Evolutionary conservation across 2,797 vertebrate species (phyloP), one percentile per base, ranked within the genome.

Genomic region (Gadopsis bispinosus): DNA sequence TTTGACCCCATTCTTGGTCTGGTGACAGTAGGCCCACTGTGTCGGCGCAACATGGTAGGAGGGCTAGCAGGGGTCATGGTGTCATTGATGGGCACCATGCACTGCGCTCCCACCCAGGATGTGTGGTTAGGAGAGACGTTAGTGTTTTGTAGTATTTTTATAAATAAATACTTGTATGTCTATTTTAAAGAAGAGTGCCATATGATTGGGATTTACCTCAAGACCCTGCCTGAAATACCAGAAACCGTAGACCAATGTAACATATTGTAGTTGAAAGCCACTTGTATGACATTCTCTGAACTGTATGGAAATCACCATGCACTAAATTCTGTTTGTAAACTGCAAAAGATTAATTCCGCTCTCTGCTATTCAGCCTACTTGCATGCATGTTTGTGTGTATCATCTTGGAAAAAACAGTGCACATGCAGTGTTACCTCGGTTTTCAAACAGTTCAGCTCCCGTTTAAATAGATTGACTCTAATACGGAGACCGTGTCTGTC

Each of bases 21-120:
- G 65, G 84, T 83, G 92, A 96, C 94, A 95, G 93, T 95, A 83
- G 88, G 78, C 68, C 87, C 83, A 92, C 93, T 96, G 94, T 94
- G 80, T 75, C 3, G 61, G 75, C 69, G 77, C 63, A 41, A 29
- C 83, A 45, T 79, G 73, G 87, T 80, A 87, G 84, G 88, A 87
- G 80, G 81, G 85, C 83, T 77, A 60, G 77, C 8, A 53, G 79
- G 85, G 91, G 90, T 92, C 88, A 73, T 2, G 31, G 85, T 85
- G 89, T 89, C 82, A 60, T 76, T 87, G 81, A 83, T 87, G 85
- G 86, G 77, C 88, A 89, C 79, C 79, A 84, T 81, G 77, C 82
- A 6, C 56, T 61, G 66, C 37, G 80, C 68, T 90, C 83, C 87
- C 86, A 89, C 84, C 89, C 80, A 86, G 79, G 69, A 66, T 77